Conservation (phyloP, 2,797 vertebrate genomes). For the Moxostoma hubbsi region DNA sequence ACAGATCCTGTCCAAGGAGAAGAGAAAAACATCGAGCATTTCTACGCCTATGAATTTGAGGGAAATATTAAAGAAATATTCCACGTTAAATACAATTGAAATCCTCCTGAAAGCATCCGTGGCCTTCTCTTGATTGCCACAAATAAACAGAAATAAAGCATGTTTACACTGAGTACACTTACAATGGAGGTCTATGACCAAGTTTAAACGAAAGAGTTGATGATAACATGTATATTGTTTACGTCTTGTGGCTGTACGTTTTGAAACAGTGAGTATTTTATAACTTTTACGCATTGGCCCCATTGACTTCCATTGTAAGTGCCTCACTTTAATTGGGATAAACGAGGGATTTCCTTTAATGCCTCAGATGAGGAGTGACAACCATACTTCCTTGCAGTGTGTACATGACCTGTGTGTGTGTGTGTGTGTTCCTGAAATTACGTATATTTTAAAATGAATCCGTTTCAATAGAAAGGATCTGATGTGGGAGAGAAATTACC, state of each 20-base stretch:
- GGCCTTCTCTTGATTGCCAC: neutral
- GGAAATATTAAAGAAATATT: neutral
- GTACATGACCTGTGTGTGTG: too few species aligned
- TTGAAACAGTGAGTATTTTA: too few species aligned
- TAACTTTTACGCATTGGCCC: too few species aligned
- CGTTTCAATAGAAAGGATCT: neutral
- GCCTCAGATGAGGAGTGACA: too few species aligned
- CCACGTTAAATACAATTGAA: neutral
- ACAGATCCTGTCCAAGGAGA: slow-evolving; percentile 65
- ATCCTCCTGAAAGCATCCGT: neutral
- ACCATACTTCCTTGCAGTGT: too few species aligned
- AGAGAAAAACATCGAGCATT: neutral
- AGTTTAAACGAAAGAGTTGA: too few species aligned
- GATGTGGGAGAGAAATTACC: slow-evolving; percentile 76
- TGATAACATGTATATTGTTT: too few species aligned
- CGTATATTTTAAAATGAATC: neutral
- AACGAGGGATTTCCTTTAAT: too few species aligned
- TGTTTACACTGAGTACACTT: neutral
- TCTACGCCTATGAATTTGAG: neutral
- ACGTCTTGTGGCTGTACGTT: too few species aligned
- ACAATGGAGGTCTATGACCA: too few species aligned
- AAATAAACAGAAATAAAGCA: neutral
- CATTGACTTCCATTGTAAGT: too few species aligned
- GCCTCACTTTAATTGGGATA: too few species aligned
- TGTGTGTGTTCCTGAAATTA: neutral